Evolutionary conservation across 1,140 invertebrate species (phyloP).

Genomic region (Drepana arcuata): DNA sequence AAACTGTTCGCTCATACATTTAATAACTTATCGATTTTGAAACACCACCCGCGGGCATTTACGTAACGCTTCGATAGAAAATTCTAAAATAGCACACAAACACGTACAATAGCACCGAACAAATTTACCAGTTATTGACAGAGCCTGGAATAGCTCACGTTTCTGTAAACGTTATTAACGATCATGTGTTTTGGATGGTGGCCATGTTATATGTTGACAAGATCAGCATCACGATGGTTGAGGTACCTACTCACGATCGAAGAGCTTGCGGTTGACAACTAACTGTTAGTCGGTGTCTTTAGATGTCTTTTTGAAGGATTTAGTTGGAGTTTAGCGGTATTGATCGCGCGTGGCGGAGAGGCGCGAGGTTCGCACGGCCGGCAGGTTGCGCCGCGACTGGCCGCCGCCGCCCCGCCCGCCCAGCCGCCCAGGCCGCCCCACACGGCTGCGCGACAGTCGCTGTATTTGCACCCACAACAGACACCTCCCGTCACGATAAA

Average conservation of each 20-base stretch:
- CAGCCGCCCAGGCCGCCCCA: conserved; percentile 10
- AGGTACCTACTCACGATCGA: conserved; percentile 3
- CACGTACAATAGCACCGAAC: conserved; percentile 10
- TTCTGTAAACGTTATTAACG: conserved; percentile 16
- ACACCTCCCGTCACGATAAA: conserved; percentile 19
- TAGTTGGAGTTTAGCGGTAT: conserved; percentile 33
- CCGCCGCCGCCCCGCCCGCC: conserved; percentile 24
- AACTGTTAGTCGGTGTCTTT: not conserved
- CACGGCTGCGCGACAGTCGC: conserved; percentile 46
- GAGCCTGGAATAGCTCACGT: conserved; percentile 35
- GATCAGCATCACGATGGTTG: conserved; percentile 4
- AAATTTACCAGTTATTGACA: conserved; percentile 4
- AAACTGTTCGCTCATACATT: conserved; percentile 20
- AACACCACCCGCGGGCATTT: conserved; percentile 32
- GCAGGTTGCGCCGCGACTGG: conserved; percentile 53
- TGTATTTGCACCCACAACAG: conserved; percentile 34
- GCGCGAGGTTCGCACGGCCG: conserved; percentile 41
- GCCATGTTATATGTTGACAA: conserved; percentile 41
- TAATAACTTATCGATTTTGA: conserved; percentile 56
- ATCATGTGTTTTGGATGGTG: conserved; percentile 54
- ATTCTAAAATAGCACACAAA: conserved; percentile 22
- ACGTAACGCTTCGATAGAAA: conserved; percentile 39
- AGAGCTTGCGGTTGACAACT: not conserved
- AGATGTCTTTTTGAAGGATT: conserved; percentile 8
- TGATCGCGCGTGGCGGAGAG: conserved; percentile 33